Evolutionary conservation across 2,888 invertebrate species (phyloP).

Genomic region (Onthophagus sagittarius): DNA sequence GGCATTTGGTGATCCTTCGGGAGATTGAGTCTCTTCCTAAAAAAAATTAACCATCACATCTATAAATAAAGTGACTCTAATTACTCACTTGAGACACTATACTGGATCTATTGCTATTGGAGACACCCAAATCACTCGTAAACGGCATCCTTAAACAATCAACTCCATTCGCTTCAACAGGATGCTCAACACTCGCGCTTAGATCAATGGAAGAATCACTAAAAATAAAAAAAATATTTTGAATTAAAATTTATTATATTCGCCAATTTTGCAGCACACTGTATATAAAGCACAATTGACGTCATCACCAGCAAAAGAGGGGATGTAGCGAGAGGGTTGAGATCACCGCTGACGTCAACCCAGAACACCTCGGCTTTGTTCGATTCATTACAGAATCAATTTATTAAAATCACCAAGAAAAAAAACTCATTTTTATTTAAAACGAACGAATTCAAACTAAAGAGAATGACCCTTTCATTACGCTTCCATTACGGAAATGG

Average conservation of each 20-base stretch:
- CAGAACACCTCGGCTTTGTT: too few species aligned
- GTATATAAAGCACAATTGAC: too few species aligned
- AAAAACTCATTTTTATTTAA: too few species aligned
- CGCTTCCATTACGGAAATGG: too few species aligned
- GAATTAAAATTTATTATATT: not conserved
- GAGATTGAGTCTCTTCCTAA: conserved; percentile 43
- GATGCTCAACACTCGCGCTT: conserved; percentile 52
- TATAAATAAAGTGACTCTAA: not conserved
- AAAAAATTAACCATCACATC: conserved; percentile 27
- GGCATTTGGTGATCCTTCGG: conserved; percentile 45
- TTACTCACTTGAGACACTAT: conserved; percentile 52
- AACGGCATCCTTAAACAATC: conserved; percentile 54
- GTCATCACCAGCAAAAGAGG: too few species aligned
- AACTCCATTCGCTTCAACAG: conserved; percentile 43
- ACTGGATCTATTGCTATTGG: conserved; percentile 56
- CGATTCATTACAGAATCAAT: too few species aligned
- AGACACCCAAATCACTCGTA: conserved; percentile 59
- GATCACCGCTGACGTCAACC: too few species aligned
- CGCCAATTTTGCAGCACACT: too few species aligned
- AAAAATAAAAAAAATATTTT: conserved; percentile 29
- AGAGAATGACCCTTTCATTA: too few species aligned
- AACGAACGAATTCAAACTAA: too few species aligned
- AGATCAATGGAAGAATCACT: conserved; percentile 59
- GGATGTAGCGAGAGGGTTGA: too few species aligned
- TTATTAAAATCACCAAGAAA: too few species aligned